Conservation (phyloP, 2,888 invertebrate genomes). For the Portevinia maculata region DNA sequence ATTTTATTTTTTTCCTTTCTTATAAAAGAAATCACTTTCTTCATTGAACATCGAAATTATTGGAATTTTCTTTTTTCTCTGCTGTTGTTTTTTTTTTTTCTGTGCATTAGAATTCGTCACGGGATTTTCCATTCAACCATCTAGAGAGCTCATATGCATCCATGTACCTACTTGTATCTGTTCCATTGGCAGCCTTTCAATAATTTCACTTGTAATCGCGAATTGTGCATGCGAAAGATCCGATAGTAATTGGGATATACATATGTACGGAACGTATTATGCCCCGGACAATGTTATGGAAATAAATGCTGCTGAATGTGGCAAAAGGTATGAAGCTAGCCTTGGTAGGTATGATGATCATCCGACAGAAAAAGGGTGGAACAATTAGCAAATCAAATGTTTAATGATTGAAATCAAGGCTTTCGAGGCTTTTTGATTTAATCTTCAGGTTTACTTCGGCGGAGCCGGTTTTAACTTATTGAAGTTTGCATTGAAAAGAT, state of each 20-base stretch:
- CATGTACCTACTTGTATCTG: constrained; percentile 11
- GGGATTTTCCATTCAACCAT: constrained; percentile 30
- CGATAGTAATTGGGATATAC: constrained; percentile 41
- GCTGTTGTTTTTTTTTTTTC: neutral
- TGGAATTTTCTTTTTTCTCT: constrained; percentile 61
- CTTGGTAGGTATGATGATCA: constrained; percentile 48
- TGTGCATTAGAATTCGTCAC: constrained; percentile 51
- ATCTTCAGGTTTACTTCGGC: constrained; percentile 46
- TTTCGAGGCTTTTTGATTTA: constrained; percentile 48
- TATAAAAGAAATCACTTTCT: constrained; percentile 69
- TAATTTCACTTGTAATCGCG: constrained; percentile 69
- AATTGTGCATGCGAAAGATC: constrained; percentile 52
- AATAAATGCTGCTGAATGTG: constrained; percentile 41
- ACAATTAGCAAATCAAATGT: constrained; percentile 26
- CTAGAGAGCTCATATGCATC: constrained; percentile 25
- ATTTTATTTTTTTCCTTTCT: too few relatives aligned
- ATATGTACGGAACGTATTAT: constrained; percentile 1
- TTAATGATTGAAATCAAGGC: constrained; percentile 56
- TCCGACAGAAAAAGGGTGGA: constrained; percentile 3
- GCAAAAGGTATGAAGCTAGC: constrained; percentile 33
- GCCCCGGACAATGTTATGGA: constrained; percentile 41
- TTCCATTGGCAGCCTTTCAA: constrained; percentile 45
- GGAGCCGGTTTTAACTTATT: constrained; percentile 43
- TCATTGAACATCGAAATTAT: constrained; percentile 67
- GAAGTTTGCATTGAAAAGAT: constrained; percentile 6